Evolutionary conservation across 2,113 vertebrate species (phyloP), one percentile per base, ranked within the genome.

Genomic region (Gymnorhina tibicen): DNA sequence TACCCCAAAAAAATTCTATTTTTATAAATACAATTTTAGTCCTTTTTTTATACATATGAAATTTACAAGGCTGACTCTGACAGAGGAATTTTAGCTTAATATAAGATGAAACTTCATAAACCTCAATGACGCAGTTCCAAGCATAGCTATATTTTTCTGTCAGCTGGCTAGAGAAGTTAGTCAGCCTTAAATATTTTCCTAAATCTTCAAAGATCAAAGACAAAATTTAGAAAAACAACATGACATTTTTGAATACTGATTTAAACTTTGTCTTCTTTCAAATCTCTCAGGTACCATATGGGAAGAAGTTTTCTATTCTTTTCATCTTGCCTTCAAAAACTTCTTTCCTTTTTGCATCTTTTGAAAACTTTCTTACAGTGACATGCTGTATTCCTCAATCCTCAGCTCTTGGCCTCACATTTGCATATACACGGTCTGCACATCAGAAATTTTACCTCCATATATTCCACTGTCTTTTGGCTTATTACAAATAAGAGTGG

Each of bases 351-450:
- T 75, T 47, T 70, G 42, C 12, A 17, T 67, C 33, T 75, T 87
- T 37, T 32, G 26, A 46, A 77, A 63, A 44, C 7, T 53, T 42
- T 42, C 49, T 44, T 42, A 24, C 12, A 49, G 8, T 32, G 46
- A 46, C 7, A 56, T 13, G 16, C 28, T 24, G 10, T 24, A 62
- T 52, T 47, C 46, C 58, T 85, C 55, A 83, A 16, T 17, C 6
- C 62, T 72, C 49, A 55, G 15, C n/a, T 95, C 39, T n/a, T 69
- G 22, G 28, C 26, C 63, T 49, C 74, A 59, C 7, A 27, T 86
- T 62, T 89, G 30, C 0, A 0, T 27, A 30, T 12, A 53, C 0
- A 0, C 10, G 14, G 16, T 63, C 33, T 39, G 42, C 35, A 49
- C 16, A 78, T n/a, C 37, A 68, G 22, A 92, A 81, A 49, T 82